phyloP scores from a whole-genome alignment of 2,113 vertebrate genomes.

The Meleagris gallopavo region DNA sequence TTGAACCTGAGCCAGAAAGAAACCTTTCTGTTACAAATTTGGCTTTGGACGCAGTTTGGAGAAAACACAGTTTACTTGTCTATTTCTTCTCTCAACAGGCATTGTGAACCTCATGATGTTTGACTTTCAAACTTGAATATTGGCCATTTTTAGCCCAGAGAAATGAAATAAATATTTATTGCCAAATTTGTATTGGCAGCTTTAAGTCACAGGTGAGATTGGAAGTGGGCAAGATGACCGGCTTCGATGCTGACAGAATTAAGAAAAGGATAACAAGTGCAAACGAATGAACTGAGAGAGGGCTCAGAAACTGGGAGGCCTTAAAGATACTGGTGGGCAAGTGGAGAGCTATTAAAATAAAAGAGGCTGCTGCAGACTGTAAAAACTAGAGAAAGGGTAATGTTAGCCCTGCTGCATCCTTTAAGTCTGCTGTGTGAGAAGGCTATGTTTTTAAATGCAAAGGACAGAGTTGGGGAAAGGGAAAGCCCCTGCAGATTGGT shows the following conservation, averaged over 20 bases:
- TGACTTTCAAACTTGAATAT: constrained; percentile 69
- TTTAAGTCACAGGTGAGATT: constrained; percentile 11
- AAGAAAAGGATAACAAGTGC: constrained; percentile 2
- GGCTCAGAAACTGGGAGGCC: not conserved
- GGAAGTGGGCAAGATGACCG: not conserved
- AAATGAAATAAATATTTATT: constrained; percentile 45
- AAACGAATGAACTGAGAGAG: not conserved
- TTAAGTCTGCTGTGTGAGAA: not conserved
- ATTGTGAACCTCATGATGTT: constrained; percentile 32
- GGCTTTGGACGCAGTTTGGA: not conserved
- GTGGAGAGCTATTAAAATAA: not conserved
- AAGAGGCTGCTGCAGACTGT: not conserved
- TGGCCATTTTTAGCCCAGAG: constrained; percentile 46
- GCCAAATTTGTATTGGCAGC: constrained; percentile 69
- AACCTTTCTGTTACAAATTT: not conserved
- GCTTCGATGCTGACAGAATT: not conserved
- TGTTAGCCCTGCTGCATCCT: not conserved
- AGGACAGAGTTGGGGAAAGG: not conserved
- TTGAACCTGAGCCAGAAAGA: not conserved
- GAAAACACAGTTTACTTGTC: constrained; percentile 3
- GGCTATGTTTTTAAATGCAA: not conserved
- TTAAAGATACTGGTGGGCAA: not conserved
- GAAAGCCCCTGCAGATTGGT: not conserved
- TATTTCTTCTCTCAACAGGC: constrained; percentile 29
- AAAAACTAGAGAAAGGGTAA: not conserved